phyloP scores from a whole-genome alignment of 1,140 invertebrate genomes.

The Pollicipes pollicipes region DNA sequence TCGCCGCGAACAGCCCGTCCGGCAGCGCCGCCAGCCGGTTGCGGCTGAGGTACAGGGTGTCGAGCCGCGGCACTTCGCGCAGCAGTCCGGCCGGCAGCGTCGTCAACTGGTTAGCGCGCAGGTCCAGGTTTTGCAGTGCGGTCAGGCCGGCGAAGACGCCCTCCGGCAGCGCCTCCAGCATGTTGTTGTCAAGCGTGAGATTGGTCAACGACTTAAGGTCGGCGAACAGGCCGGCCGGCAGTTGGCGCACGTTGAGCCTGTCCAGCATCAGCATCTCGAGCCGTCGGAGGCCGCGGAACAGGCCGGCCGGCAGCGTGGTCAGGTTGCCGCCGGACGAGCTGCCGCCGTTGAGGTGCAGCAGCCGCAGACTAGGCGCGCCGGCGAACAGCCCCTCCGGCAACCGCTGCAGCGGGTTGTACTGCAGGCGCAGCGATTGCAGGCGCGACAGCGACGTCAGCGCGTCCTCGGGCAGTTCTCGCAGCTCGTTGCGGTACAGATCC shows the following conservation, averaged over 20 bases:
- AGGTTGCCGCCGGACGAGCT: constrained; percentile 32
- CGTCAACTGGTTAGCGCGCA: constrained; percentile 36
- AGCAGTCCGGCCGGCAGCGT: constrained; percentile 13
- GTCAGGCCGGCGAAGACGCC: constrained; percentile 36
- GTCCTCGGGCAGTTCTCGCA: not conserved
- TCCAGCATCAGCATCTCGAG: constrained; percentile 24
- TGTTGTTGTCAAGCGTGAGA: constrained; percentile 37
- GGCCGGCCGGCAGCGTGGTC: constrained; percentile 32
- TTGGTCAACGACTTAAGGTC: constrained; percentile 28
- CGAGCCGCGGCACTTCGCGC: constrained; percentile 24
- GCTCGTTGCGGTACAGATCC: not conserved
- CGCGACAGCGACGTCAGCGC: not conserved
- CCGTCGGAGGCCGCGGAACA: constrained; percentile 35
- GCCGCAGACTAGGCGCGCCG: constrained; percentile 29
- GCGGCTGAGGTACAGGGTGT: constrained; percentile 33
- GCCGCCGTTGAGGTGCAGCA: constrained; percentile 22
- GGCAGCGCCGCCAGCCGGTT: constrained; percentile 31
- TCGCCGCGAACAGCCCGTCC: constrained; percentile 15
- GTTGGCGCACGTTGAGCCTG: constrained; percentile 7
- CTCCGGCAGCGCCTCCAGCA: constrained; percentile 32
- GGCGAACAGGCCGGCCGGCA: constrained; percentile 36
- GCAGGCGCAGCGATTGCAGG: not conserved
- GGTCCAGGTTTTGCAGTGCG: constrained; percentile 33
- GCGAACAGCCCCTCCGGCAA: constrained; percentile 39
- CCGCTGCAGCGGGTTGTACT: constrained; percentile 16